These are phyloP conservation scores for Enteromius anoplus DNA, from an alignment of 2,797 vertebrate species.

Conservation along the genomic window DNA sequence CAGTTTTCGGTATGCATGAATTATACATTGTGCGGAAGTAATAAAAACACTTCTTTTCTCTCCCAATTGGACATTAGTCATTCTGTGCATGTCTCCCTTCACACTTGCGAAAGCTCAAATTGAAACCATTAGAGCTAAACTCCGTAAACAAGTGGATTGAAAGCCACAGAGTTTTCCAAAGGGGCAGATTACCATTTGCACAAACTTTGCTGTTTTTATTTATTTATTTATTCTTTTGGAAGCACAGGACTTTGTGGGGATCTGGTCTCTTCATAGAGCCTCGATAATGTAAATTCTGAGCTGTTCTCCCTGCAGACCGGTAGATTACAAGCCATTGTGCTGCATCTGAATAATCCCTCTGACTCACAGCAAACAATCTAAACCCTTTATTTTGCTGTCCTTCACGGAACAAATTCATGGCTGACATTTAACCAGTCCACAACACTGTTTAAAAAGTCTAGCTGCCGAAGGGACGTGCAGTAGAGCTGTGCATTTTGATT, in stretches of 20 bases:
- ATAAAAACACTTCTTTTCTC: conserved; percentile 39
- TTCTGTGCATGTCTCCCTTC: conserved; percentile 65
- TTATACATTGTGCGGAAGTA: conserved; percentile 15
- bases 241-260: conserved; percentile 70
- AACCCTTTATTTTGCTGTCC: conserved; percentile 75
- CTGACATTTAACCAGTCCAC: conserved; percentile 79
- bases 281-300: conserved; percentile 68
- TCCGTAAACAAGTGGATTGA: conserved; percentile 77
- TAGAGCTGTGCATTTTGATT: conserved; percentile 23
- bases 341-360: conserved; percentile 78
- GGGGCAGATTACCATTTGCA: conserved; percentile 67
- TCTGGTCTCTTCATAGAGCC: conserved; percentile 68
- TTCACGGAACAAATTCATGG: conserved; percentile 76
- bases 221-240: conserved; percentile 46
- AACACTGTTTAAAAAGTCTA: conserved; percentile 69
- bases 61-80: conserved; percentile 45
- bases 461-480: conserved; percentile 58
- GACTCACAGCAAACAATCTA: conserved; percentile 73
- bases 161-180: conserved; percentile 66
- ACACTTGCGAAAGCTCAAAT: conserved; percentile 72
- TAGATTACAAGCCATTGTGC: conserved; percentile 82
- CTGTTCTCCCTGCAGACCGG: conserved; percentile 73
- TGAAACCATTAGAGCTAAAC: conserved; percentile 75
- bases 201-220: conserved; percentile 56
- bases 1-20: conserved; percentile 26